A percentile compares a stretch with the other conserved stretches of the same genome.
phyloP scores from a whole-genome alignment of 2,888 invertebrate species.

The Resseliella maxima region DNA sequence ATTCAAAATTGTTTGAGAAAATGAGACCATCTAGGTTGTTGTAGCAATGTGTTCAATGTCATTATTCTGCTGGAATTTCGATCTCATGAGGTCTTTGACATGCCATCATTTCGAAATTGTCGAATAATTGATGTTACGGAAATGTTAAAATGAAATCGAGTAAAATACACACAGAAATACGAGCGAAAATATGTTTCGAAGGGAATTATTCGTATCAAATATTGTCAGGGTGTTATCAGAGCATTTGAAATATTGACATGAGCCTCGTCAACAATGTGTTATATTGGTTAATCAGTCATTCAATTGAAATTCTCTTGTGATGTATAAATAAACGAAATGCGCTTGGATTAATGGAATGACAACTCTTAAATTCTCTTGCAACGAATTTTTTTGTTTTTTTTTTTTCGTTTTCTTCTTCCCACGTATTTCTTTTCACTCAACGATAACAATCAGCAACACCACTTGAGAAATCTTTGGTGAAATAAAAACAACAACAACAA shows the following conservation, averaged over 20 bases:
- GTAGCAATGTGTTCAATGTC: no score
- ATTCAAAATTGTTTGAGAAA: no score
- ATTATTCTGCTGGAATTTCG: no score
- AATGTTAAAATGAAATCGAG: neutral
- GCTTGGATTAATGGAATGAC: neutral
- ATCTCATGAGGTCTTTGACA: neutral
- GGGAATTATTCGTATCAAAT: neutral
- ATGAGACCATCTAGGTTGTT: no score
- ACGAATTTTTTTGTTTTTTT: neutral
- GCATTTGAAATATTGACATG: neutral
- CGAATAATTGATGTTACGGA: neutral
- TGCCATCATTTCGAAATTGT: neutral
- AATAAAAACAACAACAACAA: neutral
- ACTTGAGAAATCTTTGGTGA: neutral
- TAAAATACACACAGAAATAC: neutral
- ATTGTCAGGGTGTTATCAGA: neutral
- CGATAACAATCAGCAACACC: no score
- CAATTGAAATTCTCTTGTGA: neutral
- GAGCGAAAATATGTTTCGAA: no score
- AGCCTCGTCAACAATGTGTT: neutral
- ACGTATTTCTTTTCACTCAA: no score
- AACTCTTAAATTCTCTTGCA: neutral
- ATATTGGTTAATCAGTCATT: slow-evolving; percentile 8
- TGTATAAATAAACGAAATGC: neutral
- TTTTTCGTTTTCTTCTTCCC: no score